Conservation (phyloP, 2,797 vertebrate genomes). For the Lutjanus campechanus region DNA sequence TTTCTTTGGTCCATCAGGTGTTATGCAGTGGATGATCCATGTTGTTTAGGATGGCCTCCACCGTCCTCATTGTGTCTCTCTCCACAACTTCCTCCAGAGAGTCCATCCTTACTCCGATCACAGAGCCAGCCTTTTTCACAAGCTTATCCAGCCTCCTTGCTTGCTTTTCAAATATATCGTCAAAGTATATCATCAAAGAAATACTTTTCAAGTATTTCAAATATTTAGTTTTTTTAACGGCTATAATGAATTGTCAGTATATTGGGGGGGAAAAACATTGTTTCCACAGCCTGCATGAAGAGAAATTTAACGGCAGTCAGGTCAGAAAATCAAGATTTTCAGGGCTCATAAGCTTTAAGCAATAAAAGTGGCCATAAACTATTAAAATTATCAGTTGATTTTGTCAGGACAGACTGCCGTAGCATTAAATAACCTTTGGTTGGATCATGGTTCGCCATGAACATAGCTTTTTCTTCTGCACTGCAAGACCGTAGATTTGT, state of each 20-base stretch:
- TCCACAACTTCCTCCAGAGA: too few relatives aligned
- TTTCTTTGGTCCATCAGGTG: too few relatives aligned
- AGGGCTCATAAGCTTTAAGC: background rate
- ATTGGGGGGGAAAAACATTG: background rate
- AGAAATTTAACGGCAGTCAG: background rate
- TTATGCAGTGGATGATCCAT: too few relatives aligned
- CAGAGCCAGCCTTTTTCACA: too few relatives aligned
- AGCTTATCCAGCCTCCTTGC: too few relatives aligned
- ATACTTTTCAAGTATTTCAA: background rate
- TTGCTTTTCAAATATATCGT: too few relatives aligned
- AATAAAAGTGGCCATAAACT: background rate
- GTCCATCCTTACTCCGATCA: too few relatives aligned
- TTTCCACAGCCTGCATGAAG: background rate
- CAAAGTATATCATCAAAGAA: too few relatives aligned
- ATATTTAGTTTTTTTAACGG: slow-evolving; percentile 7
- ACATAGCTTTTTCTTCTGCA: background rate
- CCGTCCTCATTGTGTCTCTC: too few relatives aligned
- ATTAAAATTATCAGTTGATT: background rate
- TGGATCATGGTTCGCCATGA: background rate
- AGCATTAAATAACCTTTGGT: background rate
- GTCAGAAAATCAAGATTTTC: background rate
- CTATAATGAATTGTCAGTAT: background rate
- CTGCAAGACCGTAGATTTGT: background rate
- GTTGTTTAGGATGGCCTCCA: too few relatives aligned
- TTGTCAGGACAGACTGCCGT: background rate